Conservation (phyloP, 2,888 invertebrate genomes). For the Apamea anceps region DNA sequence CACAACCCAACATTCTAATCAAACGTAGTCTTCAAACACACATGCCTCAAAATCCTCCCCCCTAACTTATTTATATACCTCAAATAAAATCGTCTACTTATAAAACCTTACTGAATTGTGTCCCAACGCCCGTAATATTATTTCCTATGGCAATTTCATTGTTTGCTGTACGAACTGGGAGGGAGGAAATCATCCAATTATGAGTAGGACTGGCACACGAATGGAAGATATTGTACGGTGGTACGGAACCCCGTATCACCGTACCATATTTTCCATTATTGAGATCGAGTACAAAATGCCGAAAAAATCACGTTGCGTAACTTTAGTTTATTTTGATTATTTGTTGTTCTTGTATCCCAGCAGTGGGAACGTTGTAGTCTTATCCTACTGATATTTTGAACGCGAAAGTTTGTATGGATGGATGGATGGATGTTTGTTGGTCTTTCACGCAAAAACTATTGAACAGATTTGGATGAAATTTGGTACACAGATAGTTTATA, state of each 20-base stretch:
- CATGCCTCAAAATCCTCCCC: not conserved
- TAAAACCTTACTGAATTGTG: constrained; percentile 7
- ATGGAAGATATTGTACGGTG: not conserved
- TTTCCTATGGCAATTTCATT: constrained; percentile 51
- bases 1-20: not conserved
- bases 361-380: no score
- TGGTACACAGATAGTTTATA: no score
- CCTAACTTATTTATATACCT: constrained; percentile 20
- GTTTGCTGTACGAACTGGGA: constrained; percentile 34
- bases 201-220: not conserved
- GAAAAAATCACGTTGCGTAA: no score
- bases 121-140: constrained; percentile 25
- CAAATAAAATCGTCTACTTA: constrained; percentile 26
- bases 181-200: not conserved
- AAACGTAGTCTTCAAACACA: not conserved
- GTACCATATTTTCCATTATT: not conserved
- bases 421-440: no score
- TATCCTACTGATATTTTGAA: no score
- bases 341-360: not conserved
- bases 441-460: no score
- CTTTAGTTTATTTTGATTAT: not conserved
- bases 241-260: not conserved
- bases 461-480: no score
- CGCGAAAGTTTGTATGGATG: no score
- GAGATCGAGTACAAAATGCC: not conserved